Evolutionary conservation across 2,797 vertebrate species (phyloP).

Genomic region (Cyprinella venusta): DNA sequence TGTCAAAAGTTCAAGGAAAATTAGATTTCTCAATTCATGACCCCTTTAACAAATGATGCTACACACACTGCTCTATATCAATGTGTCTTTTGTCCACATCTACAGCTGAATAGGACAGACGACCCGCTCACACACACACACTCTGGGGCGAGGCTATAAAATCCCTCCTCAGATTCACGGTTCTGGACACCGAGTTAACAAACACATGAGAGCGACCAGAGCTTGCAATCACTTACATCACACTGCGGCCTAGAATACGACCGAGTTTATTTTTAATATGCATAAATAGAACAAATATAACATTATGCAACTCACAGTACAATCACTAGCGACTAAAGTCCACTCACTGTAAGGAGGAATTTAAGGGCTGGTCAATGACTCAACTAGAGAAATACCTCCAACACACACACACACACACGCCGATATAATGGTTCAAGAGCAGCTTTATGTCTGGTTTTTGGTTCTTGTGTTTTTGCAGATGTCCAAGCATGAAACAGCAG

Average conservation of each 20-base stretch:
- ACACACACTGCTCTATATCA: slow-evolving; percentile 25
- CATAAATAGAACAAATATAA: slow-evolving; percentile 42
- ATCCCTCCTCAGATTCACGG: not conserved
- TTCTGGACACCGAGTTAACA: not conserved
- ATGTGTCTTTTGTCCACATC: slow-evolving; percentile 34
- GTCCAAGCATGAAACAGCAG: slow-evolving; percentile 58
- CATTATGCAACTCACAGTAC: slow-evolving; percentile 50
- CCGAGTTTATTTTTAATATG: slow-evolving; percentile 4
- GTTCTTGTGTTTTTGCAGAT: slow-evolving; percentile 81
- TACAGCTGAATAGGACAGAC: not conserved
- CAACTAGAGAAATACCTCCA: slow-evolving; percentile 20
- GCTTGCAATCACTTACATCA: slow-evolving; percentile 23
- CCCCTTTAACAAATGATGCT: slow-evolving; percentile 17
- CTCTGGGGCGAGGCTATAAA: not conserved
- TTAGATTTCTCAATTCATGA: not conserved
- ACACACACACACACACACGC: not conserved
- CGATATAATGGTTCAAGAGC: not conserved
- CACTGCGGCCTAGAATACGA: not conserved
- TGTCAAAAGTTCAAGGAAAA: no score
- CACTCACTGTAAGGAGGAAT: not conserved
- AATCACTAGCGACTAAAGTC: slow-evolving; percentile 22
- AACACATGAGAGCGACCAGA: not conserved
- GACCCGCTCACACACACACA: not conserved
- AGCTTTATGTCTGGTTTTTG: slow-evolving; percentile 38
- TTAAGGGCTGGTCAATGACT: slow-evolving; percentile 18